Base-by-base conservation (phyloP, 1,140 invertebrate species). In the Tetragnatha versicolor region DNA sequence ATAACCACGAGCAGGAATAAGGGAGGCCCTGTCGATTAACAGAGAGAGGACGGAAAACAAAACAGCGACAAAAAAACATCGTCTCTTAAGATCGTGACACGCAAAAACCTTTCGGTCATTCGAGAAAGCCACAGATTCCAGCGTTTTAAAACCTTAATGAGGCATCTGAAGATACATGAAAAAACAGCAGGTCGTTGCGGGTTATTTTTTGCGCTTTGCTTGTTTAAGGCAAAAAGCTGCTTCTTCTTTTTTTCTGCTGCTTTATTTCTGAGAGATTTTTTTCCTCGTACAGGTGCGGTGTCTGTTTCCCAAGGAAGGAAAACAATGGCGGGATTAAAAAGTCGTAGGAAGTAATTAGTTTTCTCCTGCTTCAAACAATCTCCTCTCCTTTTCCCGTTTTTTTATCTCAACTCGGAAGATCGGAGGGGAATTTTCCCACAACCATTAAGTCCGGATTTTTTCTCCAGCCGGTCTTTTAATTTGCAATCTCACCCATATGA, bases 301-400 rank as follows among this genome's bases (percentile, higher is more conserved):
- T 77, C 60, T 66, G 73, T 77, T 77, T 65, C 60, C n/a, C 31
- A 35, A 49, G 20, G n/a, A 77, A 77, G 22, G 73, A 65, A 77
- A 77, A 77, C 73, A 77, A 66, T 65, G 22, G 73, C 33, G 35
- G 73, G 73, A 77, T 77, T 77, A 77, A 77, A 77, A 77, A 77
- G 73, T 77, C 73, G 73, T 65, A 77, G 66, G 73, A 77, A 66
- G 73, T 77, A 77, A 77, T 77, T 77, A 77, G 73, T 77, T 77
- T 77, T 66, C 47, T 27, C 42, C 58, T 27, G 73, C 73, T 65
- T 77, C 73, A 77, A 77, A 77, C 73, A 77, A 53, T 77, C 73
- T 77, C 47, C 31, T 63, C 29, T 17, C 25, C 60, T 63, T 37
- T 22, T 10, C 39, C 35, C 61, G 27, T 66, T 35, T 66, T 53